Conservation (phyloP, 2,888 invertebrate species). For the Pantelozetes paolii region DNA sequence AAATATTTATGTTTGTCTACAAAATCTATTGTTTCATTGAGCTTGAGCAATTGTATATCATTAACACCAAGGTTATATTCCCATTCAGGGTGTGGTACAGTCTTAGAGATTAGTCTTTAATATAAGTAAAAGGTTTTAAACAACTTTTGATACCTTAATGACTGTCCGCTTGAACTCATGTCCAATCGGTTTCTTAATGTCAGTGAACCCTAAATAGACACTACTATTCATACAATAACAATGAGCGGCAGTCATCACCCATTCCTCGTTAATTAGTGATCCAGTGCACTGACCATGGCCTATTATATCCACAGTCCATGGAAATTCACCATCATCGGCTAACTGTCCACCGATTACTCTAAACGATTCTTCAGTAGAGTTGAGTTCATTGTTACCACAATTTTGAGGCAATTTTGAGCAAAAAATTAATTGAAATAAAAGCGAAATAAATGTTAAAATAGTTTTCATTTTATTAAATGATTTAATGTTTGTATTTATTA, state of each 20-base stretch:
- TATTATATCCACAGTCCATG: not conserved
- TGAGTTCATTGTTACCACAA: not conserved
- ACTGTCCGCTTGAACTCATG: not conserved
- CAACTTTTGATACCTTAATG: not conserved
- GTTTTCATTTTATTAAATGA: too few relatives aligned
- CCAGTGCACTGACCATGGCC: not conserved
- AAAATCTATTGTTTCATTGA: slow-evolving; percentile 6
- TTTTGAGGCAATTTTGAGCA: not conserved
- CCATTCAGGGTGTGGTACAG: not conserved
- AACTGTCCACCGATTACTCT: not conserved
- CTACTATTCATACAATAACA: not conserved
- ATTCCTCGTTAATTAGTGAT: not conserved
- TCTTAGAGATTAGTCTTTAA: too few relatives aligned
- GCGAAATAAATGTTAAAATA: not conserved
- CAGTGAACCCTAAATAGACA: not conserved
- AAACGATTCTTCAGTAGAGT: not conserved
- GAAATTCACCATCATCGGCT: not conserved
- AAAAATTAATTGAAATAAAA: not conserved
- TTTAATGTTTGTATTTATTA: too few relatives aligned
- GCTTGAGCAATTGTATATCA: slow-evolving; percentile 52
- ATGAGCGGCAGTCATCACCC: not conserved
- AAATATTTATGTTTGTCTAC: not conserved
- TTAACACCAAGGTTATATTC: slow-evolving; percentile 40
- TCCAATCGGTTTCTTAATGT: not conserved
- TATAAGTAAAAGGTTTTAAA: too few relatives aligned